Evolutionary conservation across 2,113 vertebrate species (phyloP).

Genomic region (Drymodes brunneopygia): DNA sequence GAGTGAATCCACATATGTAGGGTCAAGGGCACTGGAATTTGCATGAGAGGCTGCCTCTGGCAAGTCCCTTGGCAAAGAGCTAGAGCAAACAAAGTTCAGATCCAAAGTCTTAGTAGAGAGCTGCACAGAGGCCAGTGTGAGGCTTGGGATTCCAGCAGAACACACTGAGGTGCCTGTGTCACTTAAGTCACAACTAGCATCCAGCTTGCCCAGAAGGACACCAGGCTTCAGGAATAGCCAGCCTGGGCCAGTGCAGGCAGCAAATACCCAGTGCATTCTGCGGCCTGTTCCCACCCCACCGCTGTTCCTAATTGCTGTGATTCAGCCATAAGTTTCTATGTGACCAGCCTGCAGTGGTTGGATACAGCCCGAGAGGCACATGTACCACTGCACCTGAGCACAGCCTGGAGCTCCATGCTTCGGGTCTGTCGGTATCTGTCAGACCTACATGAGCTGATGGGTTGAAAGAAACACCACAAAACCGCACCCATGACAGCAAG

Average conservation of each 20-base stretch:
- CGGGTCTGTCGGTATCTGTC: rapidly evolving
- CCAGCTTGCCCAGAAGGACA: background rate
- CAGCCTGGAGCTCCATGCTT: rapidly evolving
- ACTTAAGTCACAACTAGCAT: rapidly evolving
- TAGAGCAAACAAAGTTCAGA: background rate
- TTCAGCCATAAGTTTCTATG: background rate
- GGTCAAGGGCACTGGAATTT: background rate
- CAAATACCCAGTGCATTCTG: background rate
- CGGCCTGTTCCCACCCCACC: background rate
- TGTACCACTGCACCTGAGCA: rapidly evolving
- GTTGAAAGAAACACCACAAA: background rate
- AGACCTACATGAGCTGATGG: rapidly evolving
- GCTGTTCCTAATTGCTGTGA: background rate
- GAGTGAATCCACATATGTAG: background rate
- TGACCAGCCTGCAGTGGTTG: rapidly evolving
- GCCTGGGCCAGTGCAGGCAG: background rate
- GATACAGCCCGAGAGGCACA: background rate
- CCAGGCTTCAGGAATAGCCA: background rate
- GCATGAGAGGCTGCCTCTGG: background rate
- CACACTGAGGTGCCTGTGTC: background rate
- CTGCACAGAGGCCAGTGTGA: background rate
- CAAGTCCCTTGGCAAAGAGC: background rate
- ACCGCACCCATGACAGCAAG: background rate
- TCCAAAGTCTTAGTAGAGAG: background rate
- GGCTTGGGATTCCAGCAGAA: background rate